A percentile compares a stretch with the other conserved stretches of the same genome.
These are phyloP conservation scores for Polyommatus icarus DNA, from an alignment of 2,888 invertebrate genomes.

Conservation along the genomic window DNA sequence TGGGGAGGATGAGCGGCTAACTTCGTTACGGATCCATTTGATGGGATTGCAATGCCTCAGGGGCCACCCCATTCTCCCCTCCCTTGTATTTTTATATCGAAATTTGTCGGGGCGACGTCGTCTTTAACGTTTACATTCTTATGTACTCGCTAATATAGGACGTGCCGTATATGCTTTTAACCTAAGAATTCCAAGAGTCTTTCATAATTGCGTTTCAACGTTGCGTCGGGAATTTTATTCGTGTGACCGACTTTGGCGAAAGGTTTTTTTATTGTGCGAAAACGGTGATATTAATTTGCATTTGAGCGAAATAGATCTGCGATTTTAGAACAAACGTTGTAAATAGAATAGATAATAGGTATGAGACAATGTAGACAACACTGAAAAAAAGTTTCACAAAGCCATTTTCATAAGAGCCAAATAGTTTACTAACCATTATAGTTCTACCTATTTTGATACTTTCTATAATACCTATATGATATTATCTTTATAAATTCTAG, in stretches of 20 bases:
- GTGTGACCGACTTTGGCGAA: constrained; percentile 3
- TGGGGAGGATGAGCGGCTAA: constrained; percentile 83
- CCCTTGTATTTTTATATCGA: constrained; percentile 79
- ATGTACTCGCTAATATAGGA: constrained; percentile 78
- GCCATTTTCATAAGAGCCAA: too few species aligned
- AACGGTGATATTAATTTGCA: neutral
- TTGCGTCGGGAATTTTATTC: neutral
- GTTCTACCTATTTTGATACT: too few species aligned
- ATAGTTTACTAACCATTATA: too few species aligned
- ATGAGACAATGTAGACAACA: too few species aligned
- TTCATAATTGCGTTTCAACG: constrained; percentile 10
- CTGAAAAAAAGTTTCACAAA: too few species aligned
- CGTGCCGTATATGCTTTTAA: constrained; percentile 31
- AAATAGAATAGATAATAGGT: too few species aligned
- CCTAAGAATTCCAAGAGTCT: constrained; percentile 29
- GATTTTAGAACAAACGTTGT: too few species aligned
- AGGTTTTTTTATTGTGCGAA: neutral
- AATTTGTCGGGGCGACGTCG: constrained; percentile 74
- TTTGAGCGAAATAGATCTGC: neutral
- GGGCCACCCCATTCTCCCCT: constrained; percentile 63
- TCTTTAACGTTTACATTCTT: constrained; percentile 81
- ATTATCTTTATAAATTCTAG: too few species aligned
- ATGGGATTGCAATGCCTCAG: constrained; percentile 85
- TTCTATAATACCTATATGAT: too few species aligned
- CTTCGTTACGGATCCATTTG: constrained; percentile 90